Evolutionary conservation across 1,140 invertebrate genomes (phyloP).

Genomic region (Leucophenga varia): DNA sequence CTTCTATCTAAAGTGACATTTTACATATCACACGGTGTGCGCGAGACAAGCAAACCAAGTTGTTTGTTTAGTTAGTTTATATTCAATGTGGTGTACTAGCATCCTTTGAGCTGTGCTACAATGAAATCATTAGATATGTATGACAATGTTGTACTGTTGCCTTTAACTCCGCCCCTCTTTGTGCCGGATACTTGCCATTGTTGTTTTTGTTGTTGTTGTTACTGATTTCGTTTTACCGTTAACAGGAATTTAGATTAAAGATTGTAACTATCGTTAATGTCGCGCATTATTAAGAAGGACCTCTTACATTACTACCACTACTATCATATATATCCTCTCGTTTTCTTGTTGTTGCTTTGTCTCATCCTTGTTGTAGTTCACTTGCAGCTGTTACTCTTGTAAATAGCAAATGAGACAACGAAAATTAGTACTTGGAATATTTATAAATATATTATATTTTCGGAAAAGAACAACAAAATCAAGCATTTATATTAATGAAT

Average conservation of each 20-base stretch:
- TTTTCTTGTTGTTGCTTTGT: too few species aligned
- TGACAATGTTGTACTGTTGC: constrained; percentile 36
- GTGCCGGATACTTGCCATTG: background rate
- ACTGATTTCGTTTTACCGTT: constrained; percentile 5
- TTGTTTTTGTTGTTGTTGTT: background rate
- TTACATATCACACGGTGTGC: constrained; percentile 40
- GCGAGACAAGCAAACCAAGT: background rate
- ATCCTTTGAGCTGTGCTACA: too few species aligned
- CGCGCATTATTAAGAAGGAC: constrained; percentile 43
- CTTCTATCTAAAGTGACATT: constrained; percentile 45
- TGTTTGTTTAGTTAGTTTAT: constrained; percentile 1
- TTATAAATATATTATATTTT: background rate
- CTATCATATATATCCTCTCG: background rate
- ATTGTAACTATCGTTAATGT: constrained; percentile 52
- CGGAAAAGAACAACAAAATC: too few species aligned
- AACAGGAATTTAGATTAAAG: constrained; percentile 45
- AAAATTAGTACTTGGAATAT: constrained; percentile 6
- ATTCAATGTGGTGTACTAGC: too few species aligned
- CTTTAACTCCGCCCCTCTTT: background rate
- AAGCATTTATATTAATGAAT: too few species aligned
- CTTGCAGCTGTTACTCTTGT: too few species aligned
- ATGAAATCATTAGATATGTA: constrained; percentile 50
- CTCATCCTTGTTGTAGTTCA: too few species aligned
- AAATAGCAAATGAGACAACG: constrained; percentile 8
- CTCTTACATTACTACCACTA: background rate